These are phyloP conservation scores for Otus sunia DNA, from an alignment of 2,113 vertebrate species.

Conservation along the genomic window DNA sequence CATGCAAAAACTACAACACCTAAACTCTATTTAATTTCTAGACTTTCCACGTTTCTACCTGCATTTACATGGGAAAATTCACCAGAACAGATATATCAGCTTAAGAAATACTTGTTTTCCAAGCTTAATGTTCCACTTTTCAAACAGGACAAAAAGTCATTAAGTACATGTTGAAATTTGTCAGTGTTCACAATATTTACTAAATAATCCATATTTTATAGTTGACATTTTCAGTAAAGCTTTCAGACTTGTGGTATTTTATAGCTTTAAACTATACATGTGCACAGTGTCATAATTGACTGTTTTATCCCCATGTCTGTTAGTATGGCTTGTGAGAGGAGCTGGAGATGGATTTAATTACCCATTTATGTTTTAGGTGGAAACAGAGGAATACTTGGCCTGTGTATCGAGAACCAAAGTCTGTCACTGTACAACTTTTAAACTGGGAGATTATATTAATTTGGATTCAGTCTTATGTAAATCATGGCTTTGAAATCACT, in stretches of 20 bases:
- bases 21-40: neutral
- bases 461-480: neutral
- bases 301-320: neutral
- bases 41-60: neutral
- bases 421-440: neutral
- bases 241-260: neutral
- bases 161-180: neutral
- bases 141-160: neutral
- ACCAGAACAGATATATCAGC: neutral
- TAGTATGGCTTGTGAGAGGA: neutral
- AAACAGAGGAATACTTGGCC: neutral
- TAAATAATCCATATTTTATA: neutral
- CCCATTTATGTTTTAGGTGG: neutral
- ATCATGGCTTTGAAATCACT: neutral
- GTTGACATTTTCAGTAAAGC: neutral
- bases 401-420: neutral
- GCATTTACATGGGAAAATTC: neutral
- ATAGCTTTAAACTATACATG: neutral
- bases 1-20: neutral
- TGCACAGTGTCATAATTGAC: neutral
- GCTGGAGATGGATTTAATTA: neutral
- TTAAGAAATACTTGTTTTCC: neutral
- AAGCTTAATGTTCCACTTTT: neutral
- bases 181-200: neutral
- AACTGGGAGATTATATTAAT: neutral